Evolutionary conservation across 2,113 vertebrate genomes (phyloP).

Genomic region (Microcebus tavaratra): DNA sequence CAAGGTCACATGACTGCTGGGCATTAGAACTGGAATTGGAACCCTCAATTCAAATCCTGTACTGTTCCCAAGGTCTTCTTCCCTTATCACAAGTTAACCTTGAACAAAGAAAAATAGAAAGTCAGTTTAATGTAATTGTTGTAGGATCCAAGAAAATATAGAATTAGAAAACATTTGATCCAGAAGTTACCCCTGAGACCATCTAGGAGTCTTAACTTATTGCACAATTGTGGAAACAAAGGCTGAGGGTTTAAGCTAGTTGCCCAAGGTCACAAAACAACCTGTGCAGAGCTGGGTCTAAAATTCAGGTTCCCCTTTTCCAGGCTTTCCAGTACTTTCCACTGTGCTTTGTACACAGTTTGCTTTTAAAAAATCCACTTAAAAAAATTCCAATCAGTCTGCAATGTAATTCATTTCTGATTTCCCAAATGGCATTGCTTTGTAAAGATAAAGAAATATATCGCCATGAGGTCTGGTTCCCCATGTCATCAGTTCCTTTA

Average conservation of each 20-base stretch:
- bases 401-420: background rate
- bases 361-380: background rate
- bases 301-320: background rate
- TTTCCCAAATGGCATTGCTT: background rate
- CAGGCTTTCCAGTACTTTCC: background rate
- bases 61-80: background rate
- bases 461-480: background rate
- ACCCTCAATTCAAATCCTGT: background rate
- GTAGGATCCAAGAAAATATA: background rate
- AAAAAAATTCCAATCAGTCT: background rate
- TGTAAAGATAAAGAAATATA: background rate
- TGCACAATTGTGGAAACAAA: background rate
- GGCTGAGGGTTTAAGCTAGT: background rate
- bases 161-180: background rate
- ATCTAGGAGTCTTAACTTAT: background rate
- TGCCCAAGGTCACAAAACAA: background rate
- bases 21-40: background rate
- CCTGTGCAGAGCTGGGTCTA: background rate
- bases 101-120: background rate
- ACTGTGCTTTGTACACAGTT: background rate
- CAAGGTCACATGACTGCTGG: background rate
- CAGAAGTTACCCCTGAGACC: background rate
- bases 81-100: background rate
- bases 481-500: background rate
- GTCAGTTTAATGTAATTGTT: background rate